Evolutionary conservation across 1,140 invertebrate species (phyloP).

Genomic region (Venturia canescens): DNA sequence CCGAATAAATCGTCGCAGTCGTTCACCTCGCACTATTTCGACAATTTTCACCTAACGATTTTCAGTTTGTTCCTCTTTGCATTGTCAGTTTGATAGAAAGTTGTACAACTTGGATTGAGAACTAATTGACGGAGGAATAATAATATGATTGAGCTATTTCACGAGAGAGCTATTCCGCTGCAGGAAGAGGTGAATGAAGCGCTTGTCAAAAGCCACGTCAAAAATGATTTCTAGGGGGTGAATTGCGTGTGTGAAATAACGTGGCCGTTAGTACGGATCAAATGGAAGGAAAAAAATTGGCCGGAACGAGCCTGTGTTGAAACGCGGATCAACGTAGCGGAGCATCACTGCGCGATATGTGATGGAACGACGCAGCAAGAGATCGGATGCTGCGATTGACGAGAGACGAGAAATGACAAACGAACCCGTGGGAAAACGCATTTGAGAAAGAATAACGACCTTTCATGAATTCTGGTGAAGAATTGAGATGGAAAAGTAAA

Average conservation of each 20-base stretch:
- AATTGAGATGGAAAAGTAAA: neutral
- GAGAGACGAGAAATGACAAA: conserved; percentile 30
- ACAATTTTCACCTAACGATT: neutral
- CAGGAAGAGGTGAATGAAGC: no score
- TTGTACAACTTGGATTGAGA: no score
- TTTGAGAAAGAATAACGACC: conserved; percentile 11
- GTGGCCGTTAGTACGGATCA: neutral
- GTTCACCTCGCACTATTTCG: neutral
- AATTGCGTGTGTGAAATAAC: no score
- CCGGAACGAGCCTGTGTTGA: neutral
- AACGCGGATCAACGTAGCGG: neutral
- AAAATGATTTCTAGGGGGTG: no score
- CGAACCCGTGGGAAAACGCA: neutral
- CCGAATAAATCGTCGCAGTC: neutral
- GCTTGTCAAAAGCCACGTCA: no score
- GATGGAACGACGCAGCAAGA: neutral
- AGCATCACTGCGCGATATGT: neutral
- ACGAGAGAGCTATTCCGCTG: no score
- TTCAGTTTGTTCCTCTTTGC: no score
- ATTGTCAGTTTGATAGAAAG: no score
- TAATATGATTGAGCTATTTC: no score
- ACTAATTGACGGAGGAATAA: no score
- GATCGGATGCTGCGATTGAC: conserved; percentile 18
- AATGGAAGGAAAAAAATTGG: neutral
- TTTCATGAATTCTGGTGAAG: conserved; percentile 2